These are phyloP conservation scores for Pseudochaenichthys georgianus DNA, from an alignment of 2,797 vertebrate species.

Conservation along the genomic window DNA sequence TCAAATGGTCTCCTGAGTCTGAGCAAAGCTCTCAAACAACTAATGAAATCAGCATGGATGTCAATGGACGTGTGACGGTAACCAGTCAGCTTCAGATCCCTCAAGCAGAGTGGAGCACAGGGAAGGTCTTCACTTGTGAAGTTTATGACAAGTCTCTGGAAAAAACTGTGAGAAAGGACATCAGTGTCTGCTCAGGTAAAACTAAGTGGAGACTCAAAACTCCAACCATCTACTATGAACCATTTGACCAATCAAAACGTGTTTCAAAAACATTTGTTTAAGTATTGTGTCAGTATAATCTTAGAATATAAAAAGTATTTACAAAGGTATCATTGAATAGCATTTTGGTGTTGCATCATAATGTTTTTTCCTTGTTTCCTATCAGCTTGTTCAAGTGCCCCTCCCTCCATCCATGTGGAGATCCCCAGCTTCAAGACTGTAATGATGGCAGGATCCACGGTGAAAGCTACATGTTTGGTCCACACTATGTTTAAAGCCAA, in stretches of 20 bases:
- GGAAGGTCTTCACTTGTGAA: conserved; percentile 61
- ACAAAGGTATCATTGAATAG: no score
- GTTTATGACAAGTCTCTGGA: conserved; percentile 48
- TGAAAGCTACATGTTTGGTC: conserved; percentile 65
- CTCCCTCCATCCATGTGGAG: conserved; percentile 64
- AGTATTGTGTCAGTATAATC: no score
- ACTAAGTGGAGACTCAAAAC: neutral
- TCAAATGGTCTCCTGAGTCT: conserved; percentile 62
- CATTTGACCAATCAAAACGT: no score
- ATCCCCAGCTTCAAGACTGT: conserved; percentile 60
- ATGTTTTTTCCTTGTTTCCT: no score
- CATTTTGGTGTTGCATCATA: no score
- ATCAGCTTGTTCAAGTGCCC: neutral
- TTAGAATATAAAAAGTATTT: no score
- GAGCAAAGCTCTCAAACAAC: neutral
- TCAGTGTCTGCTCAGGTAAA: conserved; percentile 62
- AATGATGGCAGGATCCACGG: accelerated
- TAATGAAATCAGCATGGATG: conserved; percentile 33
- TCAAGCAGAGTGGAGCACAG: conserved; percentile 66
- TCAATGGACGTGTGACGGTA: conserved; percentile 62
- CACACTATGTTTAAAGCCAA: conserved; percentile 20
- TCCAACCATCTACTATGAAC: no score
- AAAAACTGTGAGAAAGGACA: no score
- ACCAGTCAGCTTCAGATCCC: conserved; percentile 60
- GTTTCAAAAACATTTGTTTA: no score